phyloP scores from a whole-genome alignment of 2,113 vertebrate species.

The Chaetorhynchus papuensis region DNA sequence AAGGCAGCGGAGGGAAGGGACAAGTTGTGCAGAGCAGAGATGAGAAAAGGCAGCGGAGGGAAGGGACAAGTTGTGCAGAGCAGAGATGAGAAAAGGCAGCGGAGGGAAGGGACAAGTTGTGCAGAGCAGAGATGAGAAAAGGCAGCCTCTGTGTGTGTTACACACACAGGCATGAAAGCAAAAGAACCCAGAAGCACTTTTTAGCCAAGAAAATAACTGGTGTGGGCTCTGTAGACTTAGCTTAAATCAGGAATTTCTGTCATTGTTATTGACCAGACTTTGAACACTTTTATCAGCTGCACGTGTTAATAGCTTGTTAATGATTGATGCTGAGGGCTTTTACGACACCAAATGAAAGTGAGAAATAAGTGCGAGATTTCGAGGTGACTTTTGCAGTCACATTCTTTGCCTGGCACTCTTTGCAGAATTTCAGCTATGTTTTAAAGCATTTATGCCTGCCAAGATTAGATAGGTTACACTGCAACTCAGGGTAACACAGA shows the following conservation, averaged over 20 bases:
- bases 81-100: constrained; percentile 28
- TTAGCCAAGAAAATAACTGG: constrained; percentile 59
- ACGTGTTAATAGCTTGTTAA: constrained; percentile 81
- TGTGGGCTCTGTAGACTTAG: not conserved
- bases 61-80: constrained; percentile 12
- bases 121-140: constrained; percentile 51
- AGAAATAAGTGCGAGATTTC: constrained; percentile 59
- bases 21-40: constrained; percentile 36
- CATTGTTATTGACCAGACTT: constrained; percentile 65
- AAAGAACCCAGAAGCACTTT: constrained; percentile 47
- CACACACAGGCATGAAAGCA: constrained; percentile 78
- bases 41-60: not conserved
- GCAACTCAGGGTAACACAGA: not conserved
- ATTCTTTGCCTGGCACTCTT: not conserved
- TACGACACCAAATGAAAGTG: constrained; percentile 73
- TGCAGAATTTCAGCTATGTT: constrained; percentile 40
- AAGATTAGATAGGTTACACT: constrained; percentile 14
- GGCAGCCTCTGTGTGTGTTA: constrained; percentile 59
- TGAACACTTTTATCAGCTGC: constrained; percentile 76
- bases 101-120: not conserved
- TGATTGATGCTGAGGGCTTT: constrained; percentile 78
- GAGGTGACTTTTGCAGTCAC: constrained; percentile 34
- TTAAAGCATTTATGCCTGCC: constrained; percentile 66
- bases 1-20: not conserved
- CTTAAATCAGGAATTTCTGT: constrained; percentile 72